phyloP scores from a whole-genome alignment of 2,797 vertebrate species.

The Bothrops alternatus region DNA sequence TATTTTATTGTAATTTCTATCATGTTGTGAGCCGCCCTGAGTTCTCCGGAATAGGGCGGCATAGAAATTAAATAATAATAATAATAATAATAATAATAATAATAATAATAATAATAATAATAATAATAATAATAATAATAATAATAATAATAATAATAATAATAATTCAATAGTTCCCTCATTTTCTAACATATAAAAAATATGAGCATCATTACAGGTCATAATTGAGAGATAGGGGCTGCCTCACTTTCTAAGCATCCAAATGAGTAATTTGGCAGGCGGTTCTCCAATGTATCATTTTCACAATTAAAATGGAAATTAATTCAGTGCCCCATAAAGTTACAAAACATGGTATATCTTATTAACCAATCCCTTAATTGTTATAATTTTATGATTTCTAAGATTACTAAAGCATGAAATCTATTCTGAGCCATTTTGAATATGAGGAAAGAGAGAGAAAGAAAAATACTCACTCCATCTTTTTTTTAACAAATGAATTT shows the following conservation, averaged over 20 bases:
- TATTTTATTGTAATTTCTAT: too few relatives aligned
- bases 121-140: too few relatives aligned
- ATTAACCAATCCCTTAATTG: slow-evolving; percentile 54
- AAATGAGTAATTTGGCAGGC: slow-evolving; percentile 19
- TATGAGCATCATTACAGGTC: neutral
- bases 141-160: too few relatives aligned
- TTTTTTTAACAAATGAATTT: slow-evolving; percentile 34
- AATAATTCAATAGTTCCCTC: neutral
- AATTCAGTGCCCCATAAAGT: slow-evolving; percentile 34
- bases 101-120: too few relatives aligned
- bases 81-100: too few relatives aligned
- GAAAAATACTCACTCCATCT: neutral
- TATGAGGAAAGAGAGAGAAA: slow-evolving; percentile 13
- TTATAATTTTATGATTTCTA: slow-evolving; percentile 40
- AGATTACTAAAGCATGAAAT: slow-evolving; percentile 43
- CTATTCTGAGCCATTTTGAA: slow-evolving; percentile 30
- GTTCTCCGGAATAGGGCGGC: too few relatives aligned
- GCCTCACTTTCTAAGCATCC: neutral
- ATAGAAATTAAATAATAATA: too few relatives aligned
- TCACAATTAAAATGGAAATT: slow-evolving; percentile 54
- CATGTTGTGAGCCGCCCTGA: too few relatives aligned
- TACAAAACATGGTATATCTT: slow-evolving; percentile 40
- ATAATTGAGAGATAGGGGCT: slow-evolving; percentile 14
- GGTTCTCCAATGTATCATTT: slow-evolving; percentile 33
- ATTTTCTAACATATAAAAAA: neutral